Base-by-base conservation (phyloP, 2,888 invertebrate species). In the Tipula unca region DNA sequence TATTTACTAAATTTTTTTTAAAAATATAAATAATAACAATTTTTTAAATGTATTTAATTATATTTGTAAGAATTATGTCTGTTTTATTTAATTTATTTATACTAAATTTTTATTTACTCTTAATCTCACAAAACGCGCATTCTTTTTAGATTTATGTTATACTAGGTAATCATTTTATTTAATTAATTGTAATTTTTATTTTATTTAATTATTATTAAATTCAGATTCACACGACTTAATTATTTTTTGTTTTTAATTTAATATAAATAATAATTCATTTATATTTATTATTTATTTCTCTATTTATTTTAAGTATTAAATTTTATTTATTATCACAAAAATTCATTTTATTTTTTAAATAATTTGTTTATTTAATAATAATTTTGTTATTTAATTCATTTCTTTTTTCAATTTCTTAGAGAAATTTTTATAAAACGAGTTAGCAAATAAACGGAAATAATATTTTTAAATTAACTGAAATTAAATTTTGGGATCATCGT, bases 231-330 rank as follows among this genome's bases (percentile, higher is more conserved):
- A 83, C 83, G 35, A 35, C 35, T 83, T 83, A 69, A 69, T 83
- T 29, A 32, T 8, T 83, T 83, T 83, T 83, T 29, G 29, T 82
- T 82, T 29, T 82, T 82, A 82, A 29, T 29, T 83, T 83, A 29
- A 83, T 32, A 83, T 83, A 83, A 82, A 83, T 83, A 83, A 83
- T 83, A 32, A 17, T 29, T 82, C 14, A 29, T 82, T 29, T 82
- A 29, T 29, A 29, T 82, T 14, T 85, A 86, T 29, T 82, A 14
- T 83, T 82, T 29, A 4, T 10, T 25, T 82, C 13, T 39, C 39
- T 39, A 39, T 10, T 48, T 48, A 48, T 48, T 48, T 48, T n/a
- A 48, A 48, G 48, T 86, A 86, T 85, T 86, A 86, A 85, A 85
- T 82, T 83, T 83, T 83, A 83, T 83, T 83, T 83, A 83, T 83